Conservation (phyloP, 2,113 vertebrate species). For the Rhea pennata region DNA sequence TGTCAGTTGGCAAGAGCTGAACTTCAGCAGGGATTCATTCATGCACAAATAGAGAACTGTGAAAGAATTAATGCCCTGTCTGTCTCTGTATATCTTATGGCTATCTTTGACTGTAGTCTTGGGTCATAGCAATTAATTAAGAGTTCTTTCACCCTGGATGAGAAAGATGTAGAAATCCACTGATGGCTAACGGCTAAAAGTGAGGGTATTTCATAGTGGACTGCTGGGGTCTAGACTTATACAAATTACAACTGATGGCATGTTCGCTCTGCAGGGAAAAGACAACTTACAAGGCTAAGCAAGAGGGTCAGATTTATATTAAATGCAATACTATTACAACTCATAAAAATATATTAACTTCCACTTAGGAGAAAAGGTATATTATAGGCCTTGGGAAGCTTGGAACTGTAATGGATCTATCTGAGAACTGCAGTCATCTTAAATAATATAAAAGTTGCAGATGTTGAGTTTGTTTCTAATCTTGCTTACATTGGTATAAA, state of each 20-base stretch:
- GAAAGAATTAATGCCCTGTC: not conserved
- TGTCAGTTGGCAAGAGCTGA: not conserved
- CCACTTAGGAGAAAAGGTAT: not conserved
- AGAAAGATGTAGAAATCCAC: not conserved
- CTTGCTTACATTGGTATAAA: not conserved
- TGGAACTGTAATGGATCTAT: not conserved
- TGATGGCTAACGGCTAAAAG: not conserved
- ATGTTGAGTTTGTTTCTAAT: not conserved
- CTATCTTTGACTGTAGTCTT: not conserved
- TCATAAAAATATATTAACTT: not conserved
- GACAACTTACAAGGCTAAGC: not conserved
- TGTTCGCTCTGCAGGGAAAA: not conserved
- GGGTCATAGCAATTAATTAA: not conserved
- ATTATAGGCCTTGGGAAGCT: not conserved
- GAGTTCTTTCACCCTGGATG: not conserved
- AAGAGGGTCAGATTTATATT: not conserved
- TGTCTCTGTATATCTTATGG: not conserved
- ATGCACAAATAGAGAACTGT: rapidly evolving
- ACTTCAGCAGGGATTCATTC: not conserved
- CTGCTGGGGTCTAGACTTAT: not conserved
- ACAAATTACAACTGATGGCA: not conserved
- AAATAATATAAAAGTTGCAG: not conserved
- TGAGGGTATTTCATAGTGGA: not conserved
- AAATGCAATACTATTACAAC: not conserved
- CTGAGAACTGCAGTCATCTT: not conserved